Conservation (phyloP, 2,888 invertebrate species). For the Microctonus aethiopoides region DNA sequence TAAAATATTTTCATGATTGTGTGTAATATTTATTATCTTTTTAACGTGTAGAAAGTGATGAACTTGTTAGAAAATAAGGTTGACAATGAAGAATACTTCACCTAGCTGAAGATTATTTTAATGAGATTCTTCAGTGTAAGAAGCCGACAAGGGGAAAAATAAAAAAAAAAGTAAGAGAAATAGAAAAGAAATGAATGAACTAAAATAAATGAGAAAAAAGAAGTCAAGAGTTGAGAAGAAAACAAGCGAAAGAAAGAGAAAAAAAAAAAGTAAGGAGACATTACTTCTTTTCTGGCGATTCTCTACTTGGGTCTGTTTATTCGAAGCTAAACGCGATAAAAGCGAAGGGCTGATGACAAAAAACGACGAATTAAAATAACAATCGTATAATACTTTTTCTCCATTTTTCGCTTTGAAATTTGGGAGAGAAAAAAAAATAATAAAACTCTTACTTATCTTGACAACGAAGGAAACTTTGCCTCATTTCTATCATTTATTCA, state of each 20-base stretch:
- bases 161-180: conserved; percentile 7
- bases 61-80: not conserved
- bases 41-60: too few species aligned
- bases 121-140: conserved; percentile 52
- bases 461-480: not conserved
- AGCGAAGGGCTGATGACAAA: conserved; percentile 48
- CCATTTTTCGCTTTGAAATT: not conserved
- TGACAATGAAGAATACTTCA: conserved; percentile 30
- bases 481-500: not conserved
- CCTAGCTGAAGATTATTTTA: conserved; percentile 56
- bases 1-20: too few species aligned
- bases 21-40: too few species aligned
- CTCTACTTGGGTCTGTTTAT: conserved; percentile 13
- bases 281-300: conserved; percentile 37
- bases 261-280: conserved; percentile 38
- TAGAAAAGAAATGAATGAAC: conserved; percentile 3
- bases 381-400: not conserved
- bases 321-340: conserved; percentile 14
- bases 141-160: conserved; percentile 15
- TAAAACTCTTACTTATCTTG: not conserved
- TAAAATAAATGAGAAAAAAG: conserved; percentile 29
- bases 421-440: not conserved
- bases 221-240: conserved; percentile 6
- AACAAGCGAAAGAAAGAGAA: not conserved
- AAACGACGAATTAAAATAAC: not conserved